phyloP scores from a whole-genome alignment of 2,113 vertebrate species.

The Rhinolophus ferrumequinum region DNA sequence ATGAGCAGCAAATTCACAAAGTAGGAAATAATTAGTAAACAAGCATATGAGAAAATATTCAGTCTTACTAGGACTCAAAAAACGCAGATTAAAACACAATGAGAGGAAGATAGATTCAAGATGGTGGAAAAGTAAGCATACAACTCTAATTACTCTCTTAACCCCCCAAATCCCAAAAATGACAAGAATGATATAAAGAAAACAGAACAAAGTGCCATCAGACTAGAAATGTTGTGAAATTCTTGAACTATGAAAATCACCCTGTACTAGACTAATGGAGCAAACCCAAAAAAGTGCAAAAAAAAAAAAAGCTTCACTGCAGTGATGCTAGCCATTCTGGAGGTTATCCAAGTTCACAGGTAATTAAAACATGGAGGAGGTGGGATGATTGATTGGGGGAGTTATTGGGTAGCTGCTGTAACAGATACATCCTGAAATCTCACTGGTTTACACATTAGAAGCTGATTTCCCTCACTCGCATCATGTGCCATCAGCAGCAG shows the following conservation, averaged over 20 bases:
- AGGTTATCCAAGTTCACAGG: not conserved
- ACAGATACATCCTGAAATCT: not conserved
- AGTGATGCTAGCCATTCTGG: not conserved
- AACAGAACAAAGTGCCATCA: not conserved
- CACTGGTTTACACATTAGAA: not conserved
- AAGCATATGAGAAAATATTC: constrained; percentile 41
- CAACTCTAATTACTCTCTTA: constrained; percentile 53
- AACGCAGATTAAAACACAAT: constrained; percentile 36
- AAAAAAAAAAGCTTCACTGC: not conserved
- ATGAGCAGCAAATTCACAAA: constrained; percentile 19
- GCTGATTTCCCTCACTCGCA: not conserved
- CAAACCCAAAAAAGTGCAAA: not conserved
- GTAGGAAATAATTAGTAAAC: constrained; percentile 44
- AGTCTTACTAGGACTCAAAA: constrained; percentile 12
- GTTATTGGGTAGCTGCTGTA: not conserved
- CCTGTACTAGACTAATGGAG: not conserved
- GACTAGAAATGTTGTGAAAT: constrained; percentile 37
- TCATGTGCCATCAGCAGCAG: not conserved
- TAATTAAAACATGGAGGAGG: constrained; percentile 4
- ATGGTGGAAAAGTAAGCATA: not conserved
- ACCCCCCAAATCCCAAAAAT: not conserved
- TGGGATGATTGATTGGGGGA: not conserved
- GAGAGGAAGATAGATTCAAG: constrained; percentile 21
- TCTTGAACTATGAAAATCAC: constrained; percentile 34
- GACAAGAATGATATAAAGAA: constrained; percentile 1